These are phyloP conservation scores for Poecilus cupreus DNA, from an alignment of 2,888 invertebrate species.

Conservation along the genomic window DNA sequence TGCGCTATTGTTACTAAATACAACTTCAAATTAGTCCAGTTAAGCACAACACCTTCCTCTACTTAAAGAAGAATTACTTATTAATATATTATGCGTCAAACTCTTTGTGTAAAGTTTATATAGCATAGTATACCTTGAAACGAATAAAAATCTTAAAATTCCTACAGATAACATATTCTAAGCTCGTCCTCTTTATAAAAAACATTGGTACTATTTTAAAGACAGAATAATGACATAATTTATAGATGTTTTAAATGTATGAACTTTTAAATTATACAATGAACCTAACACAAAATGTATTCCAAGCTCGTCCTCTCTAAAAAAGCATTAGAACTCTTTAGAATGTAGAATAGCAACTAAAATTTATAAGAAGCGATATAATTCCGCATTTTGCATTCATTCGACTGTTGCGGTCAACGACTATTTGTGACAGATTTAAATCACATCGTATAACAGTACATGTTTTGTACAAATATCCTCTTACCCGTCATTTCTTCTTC, in stretches of 20 bases:
- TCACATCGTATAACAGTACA: constrained; percentile 31
- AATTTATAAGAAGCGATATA: background rate
- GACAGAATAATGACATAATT: no score
- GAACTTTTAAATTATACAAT: background rate
- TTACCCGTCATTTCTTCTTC: background rate
- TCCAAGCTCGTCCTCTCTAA: background rate
- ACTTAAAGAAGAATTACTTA: no score
- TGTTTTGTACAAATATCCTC: constrained; percentile 2
- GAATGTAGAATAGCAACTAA: constrained; percentile 13
- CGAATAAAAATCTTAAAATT: background rate
- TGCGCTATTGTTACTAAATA: no score
- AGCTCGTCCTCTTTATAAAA: background rate
- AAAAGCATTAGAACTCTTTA: constrained; percentile 9
- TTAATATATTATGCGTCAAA: no score
- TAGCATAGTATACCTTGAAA: no score
- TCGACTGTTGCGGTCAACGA: constrained; percentile 21
- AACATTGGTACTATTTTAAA: no score
- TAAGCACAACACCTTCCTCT: no score
- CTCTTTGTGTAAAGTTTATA: no score
- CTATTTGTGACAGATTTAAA: constrained; percentile 35
- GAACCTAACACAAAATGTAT: background rate
- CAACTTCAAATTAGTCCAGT: no score
- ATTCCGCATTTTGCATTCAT: constrained; percentile 17
- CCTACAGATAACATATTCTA: background rate
- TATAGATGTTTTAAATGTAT: background rate